Conservation (phyloP, 2,113 vertebrate genomes). For the Hystrix brachyura region DNA sequence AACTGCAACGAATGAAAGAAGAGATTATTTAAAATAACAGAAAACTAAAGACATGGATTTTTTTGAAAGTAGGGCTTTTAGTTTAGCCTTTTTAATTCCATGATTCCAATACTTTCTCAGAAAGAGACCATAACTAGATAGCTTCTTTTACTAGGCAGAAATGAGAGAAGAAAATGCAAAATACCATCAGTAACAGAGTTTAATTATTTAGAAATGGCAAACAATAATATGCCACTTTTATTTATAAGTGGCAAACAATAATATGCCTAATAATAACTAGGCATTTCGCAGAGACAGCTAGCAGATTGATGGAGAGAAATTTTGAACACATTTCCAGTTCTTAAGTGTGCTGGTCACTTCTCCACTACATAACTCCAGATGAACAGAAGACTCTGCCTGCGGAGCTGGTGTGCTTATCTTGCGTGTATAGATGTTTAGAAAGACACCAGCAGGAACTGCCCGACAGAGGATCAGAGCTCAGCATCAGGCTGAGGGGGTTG, state of each 20-base stretch:
- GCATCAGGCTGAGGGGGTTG: accelerated
- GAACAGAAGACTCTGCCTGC: background rate
- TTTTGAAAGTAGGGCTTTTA: background rate
- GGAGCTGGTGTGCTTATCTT: background rate
- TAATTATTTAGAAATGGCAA: constrained; percentile 5
- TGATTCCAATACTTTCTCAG: background rate
- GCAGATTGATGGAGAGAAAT: constrained; percentile 21
- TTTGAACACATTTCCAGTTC: background rate
- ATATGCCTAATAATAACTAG: background rate
- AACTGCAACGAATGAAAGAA: background rate
- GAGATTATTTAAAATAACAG: background rate
- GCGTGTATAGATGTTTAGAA: background rate
- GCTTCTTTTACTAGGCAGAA: background rate
- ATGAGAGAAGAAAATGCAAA: constrained; percentile 29
- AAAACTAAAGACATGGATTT: background rate
- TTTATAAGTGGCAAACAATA: background rate
- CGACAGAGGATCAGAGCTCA: background rate
- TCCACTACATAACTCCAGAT: background rate
- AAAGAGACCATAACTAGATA: background rate
- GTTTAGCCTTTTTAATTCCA: background rate
- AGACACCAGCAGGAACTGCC: accelerated
- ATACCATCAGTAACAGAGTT: background rate
- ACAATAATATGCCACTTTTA: background rate
- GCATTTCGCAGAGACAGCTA: constrained; percentile 25
- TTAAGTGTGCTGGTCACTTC: background rate